These are phyloP conservation scores for Mobula birostris DNA, from an alignment of 2,113 vertebrate genomes.

Conservation along the genomic window DNA sequence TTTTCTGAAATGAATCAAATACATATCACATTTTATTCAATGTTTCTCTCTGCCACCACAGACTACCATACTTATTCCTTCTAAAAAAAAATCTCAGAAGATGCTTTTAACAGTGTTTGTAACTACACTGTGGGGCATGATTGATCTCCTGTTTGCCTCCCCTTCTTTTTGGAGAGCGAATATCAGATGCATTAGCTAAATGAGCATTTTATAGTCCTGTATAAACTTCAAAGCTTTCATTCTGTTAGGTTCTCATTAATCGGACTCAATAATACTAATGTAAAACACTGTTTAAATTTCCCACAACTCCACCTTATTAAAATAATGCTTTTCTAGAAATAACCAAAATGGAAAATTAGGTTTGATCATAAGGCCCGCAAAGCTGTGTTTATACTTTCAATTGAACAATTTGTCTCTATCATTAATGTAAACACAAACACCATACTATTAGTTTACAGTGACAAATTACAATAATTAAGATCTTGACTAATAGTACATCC, in stretches of 20 bases:
- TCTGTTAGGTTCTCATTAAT: background rate
- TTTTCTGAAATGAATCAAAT: background rate
- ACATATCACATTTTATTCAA: background rate
- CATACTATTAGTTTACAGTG: background rate
- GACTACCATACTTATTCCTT: background rate
- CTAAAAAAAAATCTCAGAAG: background rate
- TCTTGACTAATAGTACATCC: background rate
- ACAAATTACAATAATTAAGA: conserved; percentile 28
- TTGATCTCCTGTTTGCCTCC: background rate
- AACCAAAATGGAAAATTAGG: background rate
- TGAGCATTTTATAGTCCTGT: background rate
- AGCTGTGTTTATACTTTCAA: conserved; percentile 18
- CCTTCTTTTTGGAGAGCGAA: background rate
- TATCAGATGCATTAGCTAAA: background rate
- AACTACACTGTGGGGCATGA: background rate
- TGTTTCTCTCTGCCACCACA: too few relatives aligned
- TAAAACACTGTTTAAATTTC: background rate
- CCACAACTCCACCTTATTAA: background rate
- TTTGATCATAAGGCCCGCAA: background rate
- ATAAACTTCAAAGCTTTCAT: background rate
- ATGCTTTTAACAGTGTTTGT: background rate
- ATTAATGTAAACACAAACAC: conserved; percentile 7
- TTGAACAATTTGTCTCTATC: background rate
- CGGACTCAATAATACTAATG: background rate
- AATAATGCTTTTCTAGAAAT: background rate